Evolutionary conservation across 2,888 invertebrate species (phyloP), one percentile per base, ranked within the genome.

Genomic region (Caenorhabditis doughertyi): DNA sequence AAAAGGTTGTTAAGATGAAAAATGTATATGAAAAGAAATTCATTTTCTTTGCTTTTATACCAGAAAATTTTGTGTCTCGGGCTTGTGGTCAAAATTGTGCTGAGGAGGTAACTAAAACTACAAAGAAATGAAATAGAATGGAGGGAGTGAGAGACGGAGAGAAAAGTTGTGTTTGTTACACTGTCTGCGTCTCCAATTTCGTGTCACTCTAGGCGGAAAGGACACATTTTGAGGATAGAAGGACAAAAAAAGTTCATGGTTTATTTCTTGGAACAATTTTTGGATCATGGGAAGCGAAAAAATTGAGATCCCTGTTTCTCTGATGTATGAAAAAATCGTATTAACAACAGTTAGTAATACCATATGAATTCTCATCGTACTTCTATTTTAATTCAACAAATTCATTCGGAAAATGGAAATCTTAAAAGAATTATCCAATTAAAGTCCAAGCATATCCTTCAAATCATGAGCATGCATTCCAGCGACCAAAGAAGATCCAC

Each of bases 1-100:
- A 16, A 35, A 9, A 35, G 35, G n/a, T 32, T 32, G 4, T 32
- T 32, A 44, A n/a, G 49, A 44, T 44, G 16, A n/a, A 11, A 11
- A n/a, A 44, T 16, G 11, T 11, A 16, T 44, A 11, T 16, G n/a
- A 44, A 16, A 44, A 7, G n/a, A 13, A 44, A 44, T 16, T 2
- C 18, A 56, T 35, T 18, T 42, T 42, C 4, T n/a, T 11, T 2
- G 4, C 56, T 60, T 60, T 42, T 60, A 60, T 60, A 60, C 25
- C 29, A 7, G 35, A 9, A 35, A 35, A 35, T 9, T 35, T 35
- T 35, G n/a, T n/a, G n/a, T n/a, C n/a, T n/a, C n/a, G n/a, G n/a
- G n/a, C n/a, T 60, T 60, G 58, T 60, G 58, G 25, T 39, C 58
- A 23, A 39, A 42, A 60, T 42, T 60, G 58, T 60, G 58, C 39